These are phyloP conservation scores for Porphyrio hochstetteri DNA, from an alignment of 2,113 vertebrate species.

Conservation along the genomic window DNA sequence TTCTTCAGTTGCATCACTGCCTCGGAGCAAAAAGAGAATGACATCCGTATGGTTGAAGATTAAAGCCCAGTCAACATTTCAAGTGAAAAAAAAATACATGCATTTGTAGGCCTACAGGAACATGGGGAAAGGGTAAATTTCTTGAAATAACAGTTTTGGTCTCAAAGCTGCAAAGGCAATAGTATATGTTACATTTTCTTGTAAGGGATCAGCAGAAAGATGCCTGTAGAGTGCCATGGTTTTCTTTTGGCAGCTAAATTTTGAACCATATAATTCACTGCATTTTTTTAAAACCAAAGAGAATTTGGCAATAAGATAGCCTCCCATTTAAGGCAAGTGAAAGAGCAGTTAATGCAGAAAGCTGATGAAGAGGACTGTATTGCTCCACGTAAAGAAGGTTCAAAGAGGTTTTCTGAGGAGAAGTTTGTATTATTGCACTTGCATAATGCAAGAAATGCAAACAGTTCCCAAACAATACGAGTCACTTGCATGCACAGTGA, in stretches of 20 bases:
- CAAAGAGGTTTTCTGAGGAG: background rate
- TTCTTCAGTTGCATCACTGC: slow-evolving; percentile 48
- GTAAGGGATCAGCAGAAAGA: background rate
- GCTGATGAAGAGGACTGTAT: background rate
- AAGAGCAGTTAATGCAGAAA: background rate
- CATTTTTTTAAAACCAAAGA: background rate
- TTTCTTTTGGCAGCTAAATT: background rate
- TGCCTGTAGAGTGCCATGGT: background rate
- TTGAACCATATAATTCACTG: background rate
- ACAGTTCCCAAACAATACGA: background rate
- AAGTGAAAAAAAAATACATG: background rate
- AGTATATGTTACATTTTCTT: background rate
- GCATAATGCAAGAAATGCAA: background rate
- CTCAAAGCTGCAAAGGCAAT: background rate
- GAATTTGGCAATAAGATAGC: background rate
- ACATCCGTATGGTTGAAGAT: slow-evolving; percentile 42
- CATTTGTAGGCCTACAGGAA: background rate
- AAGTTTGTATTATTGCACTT: background rate
- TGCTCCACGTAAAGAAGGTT: background rate
- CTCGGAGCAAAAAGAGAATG: slow-evolving; percentile 49
- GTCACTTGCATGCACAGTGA: background rate
- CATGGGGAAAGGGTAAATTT: background rate
- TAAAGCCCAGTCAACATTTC: slow-evolving; percentile 32
- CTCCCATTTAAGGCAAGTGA: background rate
- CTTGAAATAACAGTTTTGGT: background rate